Conservation (phyloP, 2,888 invertebrate genomes). For the Microctonus brassicae region DNA sequence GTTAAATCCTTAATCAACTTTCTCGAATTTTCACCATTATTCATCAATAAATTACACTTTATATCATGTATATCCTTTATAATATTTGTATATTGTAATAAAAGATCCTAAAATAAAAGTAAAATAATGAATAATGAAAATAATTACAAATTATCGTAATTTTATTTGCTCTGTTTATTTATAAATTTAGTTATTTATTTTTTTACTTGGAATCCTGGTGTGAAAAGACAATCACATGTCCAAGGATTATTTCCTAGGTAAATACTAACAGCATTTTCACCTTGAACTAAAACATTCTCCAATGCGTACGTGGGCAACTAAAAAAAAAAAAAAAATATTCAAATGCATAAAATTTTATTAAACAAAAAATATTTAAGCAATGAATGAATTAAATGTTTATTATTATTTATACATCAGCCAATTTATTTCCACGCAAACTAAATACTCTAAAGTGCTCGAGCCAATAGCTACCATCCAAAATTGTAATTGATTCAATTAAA, state of each 20-base stretch:
- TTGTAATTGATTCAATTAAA: constrained; percentile 76
- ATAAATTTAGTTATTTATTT: constrained; percentile 9
- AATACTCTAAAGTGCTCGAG: constrained; percentile 82
- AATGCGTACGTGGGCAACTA: constrained; percentile 86
- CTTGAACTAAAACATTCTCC: constrained; percentile 82
- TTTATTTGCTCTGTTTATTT: too few species aligned
- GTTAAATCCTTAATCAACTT: constrained; percentile 79
- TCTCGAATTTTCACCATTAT: constrained; percentile 75
- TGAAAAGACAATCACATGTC: constrained; percentile 86
- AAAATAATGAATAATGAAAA: constrained; percentile 4
- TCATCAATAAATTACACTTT: constrained; percentile 74
- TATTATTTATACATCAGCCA: constrained; percentile 77
- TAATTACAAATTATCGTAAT: too few species aligned
- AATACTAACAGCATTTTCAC: constrained; percentile 78
- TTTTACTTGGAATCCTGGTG: constrained; percentile 80
- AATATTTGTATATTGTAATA: constrained; percentile 75
- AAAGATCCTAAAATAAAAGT: constrained; percentile 65
- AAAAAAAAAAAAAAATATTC: constrained; percentile 47
- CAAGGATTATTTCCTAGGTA: constrained; percentile 84
- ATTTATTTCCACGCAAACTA: constrained; percentile 81
- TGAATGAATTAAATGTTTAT: not conserved
- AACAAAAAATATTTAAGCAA: not conserved
- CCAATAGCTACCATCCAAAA: constrained; percentile 84
- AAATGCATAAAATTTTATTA: not conserved
- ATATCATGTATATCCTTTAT: constrained; percentile 80